Evolutionary conservation across 2,797 vertebrate species (phyloP), one percentile per base, ranked within the genome.

Genomic region (Xenops minutus): DNA sequence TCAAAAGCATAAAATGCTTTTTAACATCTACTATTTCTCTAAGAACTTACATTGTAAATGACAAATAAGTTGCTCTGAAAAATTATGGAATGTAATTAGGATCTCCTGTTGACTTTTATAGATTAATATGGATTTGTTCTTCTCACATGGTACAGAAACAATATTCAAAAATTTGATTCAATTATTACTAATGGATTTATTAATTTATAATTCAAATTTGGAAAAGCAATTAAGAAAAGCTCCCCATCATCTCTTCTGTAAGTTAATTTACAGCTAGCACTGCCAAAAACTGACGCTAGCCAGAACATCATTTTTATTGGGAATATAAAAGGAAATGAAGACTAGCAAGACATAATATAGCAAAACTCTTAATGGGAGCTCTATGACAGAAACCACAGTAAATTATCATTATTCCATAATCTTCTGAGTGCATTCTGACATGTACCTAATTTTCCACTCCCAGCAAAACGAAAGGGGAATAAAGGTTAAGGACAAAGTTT

Each of bases 181-280:
- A 44, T 89, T 96, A 94, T 44, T 67, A 88, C n/a, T 89, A 97
- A 93, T 66, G 36, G 32, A 63, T 92, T 73, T 94, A 93, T 89
- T 95, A 92, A 80, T 74, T 95, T 93, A 91, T 52, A 89, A 71
- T 51, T 94, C 34, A 66, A 68, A 82, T 74, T 92, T 89, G n/a
- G 52, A 77, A 89, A 41, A 89, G 67, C 48, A 66, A 63, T 75
- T 93, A 86, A 92, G 88, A 66, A 96, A 88, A 92, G 55, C 24
- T 91, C 68, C 58, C n/a, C 61, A 83, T 88, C 85, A 77, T 71
- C 59, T 64, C 29, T 82, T 72, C 67, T 61, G 4, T 73, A 92
- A 91, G 37, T 82, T 74, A 80, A 88, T 94, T 94, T 91, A 85
- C 17, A 93, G 58, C 27, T 64, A 62, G 43, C 19, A 2, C 30